Conservation (phyloP, 1,140 invertebrate species). For the Contarinia nasturtii region DNA sequence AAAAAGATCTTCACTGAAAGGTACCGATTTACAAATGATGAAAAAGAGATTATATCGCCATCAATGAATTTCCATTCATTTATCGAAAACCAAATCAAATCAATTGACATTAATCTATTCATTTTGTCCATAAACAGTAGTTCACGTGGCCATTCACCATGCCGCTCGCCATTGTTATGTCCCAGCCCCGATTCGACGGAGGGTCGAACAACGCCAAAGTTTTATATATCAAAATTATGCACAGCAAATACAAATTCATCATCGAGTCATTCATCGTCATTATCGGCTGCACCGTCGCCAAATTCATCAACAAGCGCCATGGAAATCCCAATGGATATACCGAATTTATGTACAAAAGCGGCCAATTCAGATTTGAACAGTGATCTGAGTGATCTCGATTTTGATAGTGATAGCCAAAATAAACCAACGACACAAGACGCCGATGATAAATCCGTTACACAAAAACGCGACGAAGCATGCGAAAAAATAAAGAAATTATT, state of each 20-base stretch:
- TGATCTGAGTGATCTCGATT: too few relatives aligned
- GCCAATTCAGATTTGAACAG: background rate
- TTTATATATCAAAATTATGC: constrained; percentile 1
- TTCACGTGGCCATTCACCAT: background rate
- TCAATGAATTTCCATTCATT: background rate
- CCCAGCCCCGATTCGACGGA: constrained; percentile 14
- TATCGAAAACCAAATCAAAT: background rate
- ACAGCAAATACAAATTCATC: background rate
- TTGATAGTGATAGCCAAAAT: too few relatives aligned
- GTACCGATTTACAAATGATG: too few relatives aligned
- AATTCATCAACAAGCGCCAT: background rate
- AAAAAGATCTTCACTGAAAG: constrained; percentile 22
- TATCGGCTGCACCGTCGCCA: constrained; percentile 1
- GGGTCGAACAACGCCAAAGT: constrained; percentile 2
- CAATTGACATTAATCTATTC: too few relatives aligned
- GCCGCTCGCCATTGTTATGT: constrained; percentile 12
- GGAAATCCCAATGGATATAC: constrained; percentile 1
- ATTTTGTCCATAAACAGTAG: too few relatives aligned
- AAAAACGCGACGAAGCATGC: too few relatives aligned
- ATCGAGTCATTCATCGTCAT: constrained; percentile 1
- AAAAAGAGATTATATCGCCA: too few relatives aligned
- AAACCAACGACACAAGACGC: too few relatives aligned
- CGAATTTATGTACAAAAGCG: background rate
- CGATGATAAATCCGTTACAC: too few relatives aligned
- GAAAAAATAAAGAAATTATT: too few relatives aligned